Conservation (phyloP, 23 tunicate genomes). For the Styela plicata region DNA sequence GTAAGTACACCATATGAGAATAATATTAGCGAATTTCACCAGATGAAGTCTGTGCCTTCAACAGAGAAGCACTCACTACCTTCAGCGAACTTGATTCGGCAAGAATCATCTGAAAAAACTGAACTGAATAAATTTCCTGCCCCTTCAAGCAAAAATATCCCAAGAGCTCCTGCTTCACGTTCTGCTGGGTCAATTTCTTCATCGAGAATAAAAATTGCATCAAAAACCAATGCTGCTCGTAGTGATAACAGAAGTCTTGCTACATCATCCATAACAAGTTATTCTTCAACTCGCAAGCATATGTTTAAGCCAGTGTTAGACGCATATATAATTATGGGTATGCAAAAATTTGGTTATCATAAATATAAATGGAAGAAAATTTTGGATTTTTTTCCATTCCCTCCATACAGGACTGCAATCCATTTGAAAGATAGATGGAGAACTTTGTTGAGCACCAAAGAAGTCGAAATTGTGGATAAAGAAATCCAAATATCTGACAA, state of each 20-base stretch:
- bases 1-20: not conserved
- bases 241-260: not conserved
- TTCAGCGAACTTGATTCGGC: not conserved
- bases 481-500: not conserved
- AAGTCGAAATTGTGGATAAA: not conserved
- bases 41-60: not conserved
- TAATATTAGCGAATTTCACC: not conserved
- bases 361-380: conserved; percentile 25
- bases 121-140: too few species aligned
- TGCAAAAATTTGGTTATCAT: conserved; percentile 24
- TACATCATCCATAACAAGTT: not conserved
- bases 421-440: conserved; percentile 52
- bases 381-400: conserved; percentile 29
- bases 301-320: conserved; percentile 4
- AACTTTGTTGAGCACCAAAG: conserved; percentile 5
- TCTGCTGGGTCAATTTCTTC: not conserved
- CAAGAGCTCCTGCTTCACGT: not conserved
- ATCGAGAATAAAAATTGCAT: not conserved
- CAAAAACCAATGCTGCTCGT: not conserved
- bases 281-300: not conserved
- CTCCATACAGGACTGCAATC: conserved; percentile 18
- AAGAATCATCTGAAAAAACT: not conserved
- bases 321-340: conserved; percentile 40
- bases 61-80: not conserved
- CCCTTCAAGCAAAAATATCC: not conserved